These are phyloP conservation scores for Lates calcarifer DNA, from an alignment of 2,113 vertebrate genomes.

Conservation along the genomic window DNA sequence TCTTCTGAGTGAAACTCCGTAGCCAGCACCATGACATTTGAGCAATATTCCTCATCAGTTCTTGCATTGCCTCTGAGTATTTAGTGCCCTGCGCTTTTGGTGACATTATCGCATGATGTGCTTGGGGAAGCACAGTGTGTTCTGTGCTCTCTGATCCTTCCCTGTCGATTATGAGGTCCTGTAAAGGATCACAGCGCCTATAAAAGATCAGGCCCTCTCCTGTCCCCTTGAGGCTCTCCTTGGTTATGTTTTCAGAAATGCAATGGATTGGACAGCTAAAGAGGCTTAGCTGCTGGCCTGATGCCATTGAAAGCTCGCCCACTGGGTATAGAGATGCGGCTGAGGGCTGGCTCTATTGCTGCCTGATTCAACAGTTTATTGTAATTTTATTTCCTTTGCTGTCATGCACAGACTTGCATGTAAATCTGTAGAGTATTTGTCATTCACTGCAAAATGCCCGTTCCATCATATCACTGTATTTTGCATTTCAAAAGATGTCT, in stretches of 20 bases:
- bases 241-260: slow-evolving; percentile 71
- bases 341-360: slow-evolving; percentile 24
- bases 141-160: slow-evolving; percentile 56
- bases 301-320: slow-evolving; percentile 69
- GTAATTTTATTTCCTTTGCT: neutral
- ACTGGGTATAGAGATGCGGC: slow-evolving; percentile 43
- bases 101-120: slow-evolving; percentile 69
- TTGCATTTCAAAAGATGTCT: neutral
- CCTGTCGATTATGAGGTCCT: slow-evolving; percentile 61
- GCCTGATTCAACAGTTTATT: slow-evolving; percentile 33
- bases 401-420: neutral
- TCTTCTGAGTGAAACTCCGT: slow-evolving; percentile 5
- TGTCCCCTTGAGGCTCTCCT: slow-evolving; percentile 65
- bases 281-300: slow-evolving; percentile 81
- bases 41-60: slow-evolving; percentile 48
- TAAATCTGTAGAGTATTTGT: neutral
- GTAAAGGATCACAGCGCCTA: slow-evolving; percentile 54
- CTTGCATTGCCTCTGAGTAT: slow-evolving; percentile 17
- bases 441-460: neutral
- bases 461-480: neutral
- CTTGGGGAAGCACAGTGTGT: slow-evolving; percentile 51
- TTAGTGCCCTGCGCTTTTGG: slow-evolving; percentile 48
- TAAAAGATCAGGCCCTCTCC: slow-evolving; percentile 56
- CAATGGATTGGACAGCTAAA: slow-evolving; percentile 75
- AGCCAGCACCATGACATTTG: slow-evolving; percentile 43